Percentiles rank a stretch among this genome's conserved stretches.
These are phyloP conservation scores for Erannis defoliaria DNA, from an alignment of 2,888 invertebrate genomes.

Conservation along the genomic window DNA sequence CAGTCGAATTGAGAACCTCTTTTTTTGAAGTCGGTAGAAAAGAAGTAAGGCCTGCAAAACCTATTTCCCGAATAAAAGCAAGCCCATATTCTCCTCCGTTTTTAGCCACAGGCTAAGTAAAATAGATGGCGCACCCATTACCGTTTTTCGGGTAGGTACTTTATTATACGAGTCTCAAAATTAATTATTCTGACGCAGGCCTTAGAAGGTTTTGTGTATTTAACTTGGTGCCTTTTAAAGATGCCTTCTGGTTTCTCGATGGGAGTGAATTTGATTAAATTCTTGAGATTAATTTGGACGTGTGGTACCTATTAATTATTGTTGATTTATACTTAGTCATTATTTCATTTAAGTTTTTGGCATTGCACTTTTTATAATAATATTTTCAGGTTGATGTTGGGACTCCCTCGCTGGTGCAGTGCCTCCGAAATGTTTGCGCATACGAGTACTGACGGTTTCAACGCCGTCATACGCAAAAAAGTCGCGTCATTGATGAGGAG, in stretches of 20 bases:
- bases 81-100: slow-evolving; percentile 40
- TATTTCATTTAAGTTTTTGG: too few species aligned
- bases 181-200: slow-evolving; percentile 45
- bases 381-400: too few species aligned
- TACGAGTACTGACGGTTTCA: too few species aligned
- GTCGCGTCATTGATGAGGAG: too few species aligned
- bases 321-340: neutral
- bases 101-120: slow-evolving; percentile 40
- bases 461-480: too few species aligned
- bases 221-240: slow-evolving; percentile 36
- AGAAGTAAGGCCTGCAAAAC: slow-evolving; percentile 35
- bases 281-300: slow-evolving; percentile 11
- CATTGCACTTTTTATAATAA: too few species aligned
- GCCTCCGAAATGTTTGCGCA: too few species aligned
- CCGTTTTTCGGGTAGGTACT: slow-evolving; percentile 46
- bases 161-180: slow-evolving; percentile 48
- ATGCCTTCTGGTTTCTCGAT: slow-evolving; percentile 3
- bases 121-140: slow-evolving; percentile 45
- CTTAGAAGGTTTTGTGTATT: slow-evolving; percentile 41
- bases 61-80: slow-evolving; percentile 39
- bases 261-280: slow-evolving; percentile 9
- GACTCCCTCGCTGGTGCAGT: too few species aligned
- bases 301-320: slow-evolving; percentile 4
- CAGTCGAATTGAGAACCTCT: too few species aligned
- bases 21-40: too few species aligned